These are phyloP conservation scores for Bufo gargarizans DNA, from an alignment of 2,113 vertebrate species.

Conservation along the genomic window DNA sequence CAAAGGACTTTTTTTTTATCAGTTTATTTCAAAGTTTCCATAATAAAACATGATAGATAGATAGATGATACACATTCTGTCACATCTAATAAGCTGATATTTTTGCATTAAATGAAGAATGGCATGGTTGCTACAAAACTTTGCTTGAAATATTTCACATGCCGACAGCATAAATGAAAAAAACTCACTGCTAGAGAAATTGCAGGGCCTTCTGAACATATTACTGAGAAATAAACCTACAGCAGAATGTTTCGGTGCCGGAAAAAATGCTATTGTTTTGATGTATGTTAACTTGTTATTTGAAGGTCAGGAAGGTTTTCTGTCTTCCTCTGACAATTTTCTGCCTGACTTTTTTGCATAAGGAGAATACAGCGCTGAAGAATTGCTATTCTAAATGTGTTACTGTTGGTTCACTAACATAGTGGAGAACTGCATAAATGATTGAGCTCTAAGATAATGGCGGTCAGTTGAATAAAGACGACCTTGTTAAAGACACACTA, in stretches of 20 bases:
- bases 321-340: conserved; percentile 29
- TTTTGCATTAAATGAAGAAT: too few species aligned
- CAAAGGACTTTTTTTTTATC: too few species aligned
- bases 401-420: background rate
- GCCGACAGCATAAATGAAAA: too few species aligned
- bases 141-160: too few species aligned
- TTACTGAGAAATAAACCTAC: conserved; percentile 27
- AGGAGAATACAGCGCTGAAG: background rate
- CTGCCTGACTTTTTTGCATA: background rate
- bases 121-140: too few species aligned
- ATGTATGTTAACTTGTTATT: conserved; percentile 37
- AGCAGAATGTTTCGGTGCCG: background rate
- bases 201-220: background rate
- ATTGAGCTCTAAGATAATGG: background rate
- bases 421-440: background rate
- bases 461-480: background rate
- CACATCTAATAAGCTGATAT: too few species aligned
- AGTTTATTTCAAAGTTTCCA: too few species aligned
- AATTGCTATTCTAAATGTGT: background rate
- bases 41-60: too few species aligned
- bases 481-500: background rate
- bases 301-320: conserved; percentile 45
- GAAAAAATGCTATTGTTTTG: conserved; percentile 34
- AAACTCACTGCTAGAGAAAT: too few species aligned
- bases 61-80: too few species aligned